Evolutionary conservation across 2,797 vertebrate species (phyloP).

Genomic region (Kryptolebias ocellatus): DNA sequence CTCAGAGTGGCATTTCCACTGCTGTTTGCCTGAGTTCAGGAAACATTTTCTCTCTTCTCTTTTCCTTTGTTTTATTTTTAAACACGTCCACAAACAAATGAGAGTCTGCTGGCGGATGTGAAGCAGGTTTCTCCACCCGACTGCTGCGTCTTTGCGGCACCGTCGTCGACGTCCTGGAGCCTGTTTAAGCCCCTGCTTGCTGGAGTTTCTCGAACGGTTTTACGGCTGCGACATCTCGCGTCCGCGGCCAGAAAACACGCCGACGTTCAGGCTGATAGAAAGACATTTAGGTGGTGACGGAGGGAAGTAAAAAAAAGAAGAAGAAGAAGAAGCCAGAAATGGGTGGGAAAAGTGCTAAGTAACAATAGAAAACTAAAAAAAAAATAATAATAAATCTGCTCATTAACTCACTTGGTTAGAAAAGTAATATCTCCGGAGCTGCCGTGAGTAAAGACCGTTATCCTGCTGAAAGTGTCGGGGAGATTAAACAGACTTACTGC

Average conservation of each 20-base stretch:
- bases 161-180: conserved; percentile 42
- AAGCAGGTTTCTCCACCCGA: neutral
- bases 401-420: conserved; percentile 7
- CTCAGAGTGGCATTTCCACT: conserved; percentile 61
- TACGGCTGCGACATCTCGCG: conserved; percentile 59
- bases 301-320: conserved; percentile 7
- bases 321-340: conserved; percentile 42
- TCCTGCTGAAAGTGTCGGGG: too few relatives aligned
- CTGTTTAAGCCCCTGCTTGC: conserved; percentile 19
- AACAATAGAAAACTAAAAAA: neutral
- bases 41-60: conserved; percentile 26
- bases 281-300: conserved; percentile 23
- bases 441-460: neutral
- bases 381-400: conserved; percentile 3
- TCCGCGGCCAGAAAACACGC: neutral
- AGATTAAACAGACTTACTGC: too few relatives aligned
- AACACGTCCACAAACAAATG: conserved; percentile 34
- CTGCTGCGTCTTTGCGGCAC: conserved; percentile 18
- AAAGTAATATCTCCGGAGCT: neutral
- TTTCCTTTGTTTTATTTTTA: conserved; percentile 27
- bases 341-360: conserved; percentile 4
- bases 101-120: conserved; percentile 25
- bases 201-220: conserved; percentile 43
- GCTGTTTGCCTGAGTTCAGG: conserved; percentile 32
- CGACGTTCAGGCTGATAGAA: conserved; percentile 20